Evolutionary conservation across 2,797 vertebrate species (phyloP).

Genomic region (Geotrypetes seraphini): DNA sequence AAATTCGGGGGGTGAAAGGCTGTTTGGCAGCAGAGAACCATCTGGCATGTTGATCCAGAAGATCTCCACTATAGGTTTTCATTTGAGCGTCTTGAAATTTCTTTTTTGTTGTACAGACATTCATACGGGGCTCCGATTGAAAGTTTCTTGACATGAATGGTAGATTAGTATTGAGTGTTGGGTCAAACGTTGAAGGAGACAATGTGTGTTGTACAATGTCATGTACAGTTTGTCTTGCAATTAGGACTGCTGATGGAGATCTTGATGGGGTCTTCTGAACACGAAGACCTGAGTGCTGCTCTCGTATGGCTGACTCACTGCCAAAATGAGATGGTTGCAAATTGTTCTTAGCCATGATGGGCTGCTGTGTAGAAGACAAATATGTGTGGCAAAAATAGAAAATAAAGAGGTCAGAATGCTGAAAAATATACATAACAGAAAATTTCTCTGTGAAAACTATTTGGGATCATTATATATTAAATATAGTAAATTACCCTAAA

Average conservation of each 20-base stretch:
- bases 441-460: too few species aligned
- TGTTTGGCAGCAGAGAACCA: slow-evolving; percentile 18
- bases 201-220: neutral
- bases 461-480: too few species aligned
- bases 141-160: neutral
- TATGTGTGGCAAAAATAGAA: too few species aligned
- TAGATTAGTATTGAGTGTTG: neutral
- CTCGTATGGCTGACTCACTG: neutral
- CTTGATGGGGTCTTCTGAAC: neutral
- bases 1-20: slow-evolving; percentile 9
- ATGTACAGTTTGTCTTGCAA: neutral
- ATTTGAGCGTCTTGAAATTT: slow-evolving; percentile 5
- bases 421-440: too few species aligned
- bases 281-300: neutral
- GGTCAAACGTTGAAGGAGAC: neutral
- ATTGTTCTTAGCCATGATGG: neutral
- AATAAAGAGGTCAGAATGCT: too few species aligned
- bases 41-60: slow-evolving; percentile 25
- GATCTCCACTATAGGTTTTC: slow-evolving; percentile 13
- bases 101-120: neutral
- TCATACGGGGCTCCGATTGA: neutral
- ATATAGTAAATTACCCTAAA: too few species aligned
- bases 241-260: neutral
- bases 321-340: rapidly evolving
- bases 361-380: slow-evolving; percentile 7